Percentiles rank a stretch among this genome's conserved stretches.
phyloP scores from a whole-genome alignment of 2,888 invertebrate species.

The Aphrophora alni region DNA sequence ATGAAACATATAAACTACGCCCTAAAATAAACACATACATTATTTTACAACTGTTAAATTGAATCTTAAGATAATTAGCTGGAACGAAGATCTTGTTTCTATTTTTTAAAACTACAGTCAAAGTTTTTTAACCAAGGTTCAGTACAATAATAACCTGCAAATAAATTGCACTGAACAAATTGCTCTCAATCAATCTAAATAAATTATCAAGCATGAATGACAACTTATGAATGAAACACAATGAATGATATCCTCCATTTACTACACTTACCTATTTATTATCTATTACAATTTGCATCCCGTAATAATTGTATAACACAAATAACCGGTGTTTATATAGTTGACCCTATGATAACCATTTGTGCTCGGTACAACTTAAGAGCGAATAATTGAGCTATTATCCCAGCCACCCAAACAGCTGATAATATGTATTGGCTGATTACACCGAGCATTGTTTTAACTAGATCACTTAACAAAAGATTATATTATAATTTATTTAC shows the following conservation, averaged over 20 bases:
- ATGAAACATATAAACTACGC: too few species aligned
- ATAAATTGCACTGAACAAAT: not conserved
- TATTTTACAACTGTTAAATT: too few species aligned
- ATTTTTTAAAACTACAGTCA: too few species aligned
- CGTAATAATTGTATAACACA: not conserved
- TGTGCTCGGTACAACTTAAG: not conserved
- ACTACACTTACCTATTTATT: not conserved
- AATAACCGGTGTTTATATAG: not conserved
- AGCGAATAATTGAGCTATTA: not conserved
- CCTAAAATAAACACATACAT: too few species aligned
- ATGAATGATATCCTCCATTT: not conserved
- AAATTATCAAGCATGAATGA: not conserved
- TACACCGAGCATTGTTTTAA: not conserved
- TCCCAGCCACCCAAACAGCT: not conserved
- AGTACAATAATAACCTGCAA: too few species aligned
- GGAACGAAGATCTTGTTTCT: too few species aligned
- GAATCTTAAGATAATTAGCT: too few species aligned
- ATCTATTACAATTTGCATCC: not conserved
- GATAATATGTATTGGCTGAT: too few species aligned
- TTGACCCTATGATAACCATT: not conserved
- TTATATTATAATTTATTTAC: not conserved
- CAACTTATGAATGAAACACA: not conserved
- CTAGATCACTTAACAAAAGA: not conserved
- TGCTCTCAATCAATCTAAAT: not conserved
- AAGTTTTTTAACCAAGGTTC: too few species aligned